Conservation (phyloP, 2,797 vertebrate species). For the Graptemys geographica region DNA sequence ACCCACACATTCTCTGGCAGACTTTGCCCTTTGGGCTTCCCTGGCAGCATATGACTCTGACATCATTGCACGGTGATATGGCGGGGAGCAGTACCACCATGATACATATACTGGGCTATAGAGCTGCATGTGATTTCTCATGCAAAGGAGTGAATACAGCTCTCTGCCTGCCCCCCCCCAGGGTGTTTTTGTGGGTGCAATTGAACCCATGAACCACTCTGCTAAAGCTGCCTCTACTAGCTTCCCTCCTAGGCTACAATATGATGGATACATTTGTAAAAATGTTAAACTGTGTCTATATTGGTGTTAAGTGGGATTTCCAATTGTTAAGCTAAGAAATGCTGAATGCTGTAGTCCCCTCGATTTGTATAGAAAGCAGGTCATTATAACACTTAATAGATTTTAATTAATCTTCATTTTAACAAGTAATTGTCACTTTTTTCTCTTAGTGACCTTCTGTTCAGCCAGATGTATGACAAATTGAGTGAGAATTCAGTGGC, state of each 20-base stretch:
- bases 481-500: slow-evolving; percentile 93
- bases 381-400: not conserved
- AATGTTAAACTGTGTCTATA: not conserved
- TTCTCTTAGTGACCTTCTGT: slow-evolving; percentile 89
- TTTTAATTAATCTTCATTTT: not conserved
- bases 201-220: too few species aligned
- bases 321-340: not conserved
- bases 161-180: too few species aligned
- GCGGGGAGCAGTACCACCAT: not conserved
- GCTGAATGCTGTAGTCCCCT: not conserved
- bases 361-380: not conserved
- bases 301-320: not conserved
- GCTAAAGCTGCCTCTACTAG: not conserved
- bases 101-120: not conserved
- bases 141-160: too few species aligned
- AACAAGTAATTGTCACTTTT: not conserved
- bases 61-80: not conserved
- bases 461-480: slow-evolving; percentile 92
- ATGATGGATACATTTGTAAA: not conserved
- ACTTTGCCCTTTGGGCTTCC: not conserved
- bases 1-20: not conserved
- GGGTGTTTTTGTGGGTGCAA: too few species aligned
- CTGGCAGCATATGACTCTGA: not conserved
- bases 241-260: not conserved
- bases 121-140: too few species aligned